phyloP scores from a whole-genome alignment of 2,888 invertebrate species.

The Tetranychus piercei region DNA sequence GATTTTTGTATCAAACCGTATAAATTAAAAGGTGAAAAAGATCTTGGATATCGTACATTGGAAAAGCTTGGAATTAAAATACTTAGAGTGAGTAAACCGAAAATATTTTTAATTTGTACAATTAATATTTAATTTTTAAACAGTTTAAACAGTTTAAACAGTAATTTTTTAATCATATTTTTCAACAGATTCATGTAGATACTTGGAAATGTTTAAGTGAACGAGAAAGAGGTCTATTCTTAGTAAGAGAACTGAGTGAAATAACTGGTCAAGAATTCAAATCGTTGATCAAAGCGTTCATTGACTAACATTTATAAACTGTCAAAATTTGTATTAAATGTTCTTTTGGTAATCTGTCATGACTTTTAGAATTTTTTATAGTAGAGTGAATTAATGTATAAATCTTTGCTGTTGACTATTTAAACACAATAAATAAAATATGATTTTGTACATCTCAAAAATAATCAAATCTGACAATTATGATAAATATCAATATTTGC shows the following conservation, averaged over 20 bases:
- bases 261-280: not conserved
- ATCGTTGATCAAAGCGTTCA: not conserved
- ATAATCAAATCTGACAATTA: too few relatives aligned
- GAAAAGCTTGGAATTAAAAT: not conserved
- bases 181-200: not conserved
- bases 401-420: too few relatives aligned
- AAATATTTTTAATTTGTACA: too few relatives aligned
- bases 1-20: not conserved
- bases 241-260: not conserved
- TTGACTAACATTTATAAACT: not conserved
- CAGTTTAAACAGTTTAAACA: too few relatives aligned
- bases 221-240: not conserved
- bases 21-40: not conserved
- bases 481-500: too few relatives aligned
- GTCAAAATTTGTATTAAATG: not conserved
- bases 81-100: not conserved
- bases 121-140: too few relatives aligned
- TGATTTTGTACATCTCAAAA: too few relatives aligned
- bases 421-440: too few relatives aligned
- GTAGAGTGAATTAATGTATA: too few relatives aligned
- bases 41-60: not conserved
- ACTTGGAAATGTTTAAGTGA: not conserved
- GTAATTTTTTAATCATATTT: not conserved
- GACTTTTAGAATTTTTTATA: too few relatives aligned
- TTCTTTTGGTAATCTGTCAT: too few relatives aligned